Conservation (phyloP, 2,888 invertebrate genomes). For the Lydus trimaculatus region DNA sequence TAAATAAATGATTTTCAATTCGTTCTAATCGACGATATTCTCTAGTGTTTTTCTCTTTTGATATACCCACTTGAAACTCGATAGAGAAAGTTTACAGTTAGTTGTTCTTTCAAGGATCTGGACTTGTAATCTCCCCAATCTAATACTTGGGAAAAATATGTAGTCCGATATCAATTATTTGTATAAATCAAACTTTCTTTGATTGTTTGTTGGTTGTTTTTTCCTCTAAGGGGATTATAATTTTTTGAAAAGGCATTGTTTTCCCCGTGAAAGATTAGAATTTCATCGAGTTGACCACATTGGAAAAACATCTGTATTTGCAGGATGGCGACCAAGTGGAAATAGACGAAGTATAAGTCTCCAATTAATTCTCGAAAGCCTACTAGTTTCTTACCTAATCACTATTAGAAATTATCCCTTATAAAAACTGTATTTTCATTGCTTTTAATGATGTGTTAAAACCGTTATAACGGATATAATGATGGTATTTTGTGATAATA, state of each 20-base stretch:
- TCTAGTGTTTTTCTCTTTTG: background rate
- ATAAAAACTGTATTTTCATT: constrained; percentile 2
- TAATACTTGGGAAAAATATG: background rate
- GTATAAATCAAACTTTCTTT: background rate
- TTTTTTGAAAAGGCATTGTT: no score
- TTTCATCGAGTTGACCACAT: no score
- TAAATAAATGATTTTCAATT: background rate
- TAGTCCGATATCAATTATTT: constrained; percentile 1
- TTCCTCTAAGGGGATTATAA: background rate
- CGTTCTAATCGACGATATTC: background rate
- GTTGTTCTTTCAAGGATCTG: background rate
- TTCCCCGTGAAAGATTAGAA: no score
- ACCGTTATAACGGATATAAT: constrained; percentile 11
- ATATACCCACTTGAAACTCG: background rate
- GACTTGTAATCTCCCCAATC: background rate
- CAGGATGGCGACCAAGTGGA: no score
- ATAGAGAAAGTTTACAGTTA: background rate
- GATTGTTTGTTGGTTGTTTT: background rate
- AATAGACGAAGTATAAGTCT: no score
- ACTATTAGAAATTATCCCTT: background rate
- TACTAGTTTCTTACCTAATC: background rate
- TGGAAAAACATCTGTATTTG: no score
- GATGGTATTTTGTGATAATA: constrained; percentile 12
- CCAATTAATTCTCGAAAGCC: no score
- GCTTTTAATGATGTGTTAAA: constrained; percentile 11